Conservation (phyloP, 2,113 vertebrate species). For the Perca schrenkii region DNA sequence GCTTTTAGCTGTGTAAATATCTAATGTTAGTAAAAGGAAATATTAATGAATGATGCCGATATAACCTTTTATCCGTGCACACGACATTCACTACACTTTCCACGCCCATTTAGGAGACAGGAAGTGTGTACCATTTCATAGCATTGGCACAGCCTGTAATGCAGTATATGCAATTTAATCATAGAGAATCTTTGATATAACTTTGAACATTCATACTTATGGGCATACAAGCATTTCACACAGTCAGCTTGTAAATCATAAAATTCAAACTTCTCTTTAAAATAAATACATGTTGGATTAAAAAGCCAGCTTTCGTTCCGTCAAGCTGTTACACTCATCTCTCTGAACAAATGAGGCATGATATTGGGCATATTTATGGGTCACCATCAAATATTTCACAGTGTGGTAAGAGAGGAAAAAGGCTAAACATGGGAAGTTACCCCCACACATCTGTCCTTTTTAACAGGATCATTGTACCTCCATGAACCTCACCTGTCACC, state of each 20-base stretch:
- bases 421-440: slow-evolving; percentile 4
- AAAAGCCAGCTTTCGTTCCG: neutral
- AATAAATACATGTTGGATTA: neutral
- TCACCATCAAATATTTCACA: slow-evolving; percentile 27
- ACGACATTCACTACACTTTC: too few species aligned
- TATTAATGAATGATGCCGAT: too few species aligned
- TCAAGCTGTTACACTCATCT: neutral
- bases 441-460: slow-evolving; percentile 22
- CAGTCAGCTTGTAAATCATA: neutral
- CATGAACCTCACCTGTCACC: slow-evolving; percentile 58
- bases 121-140: too few species aligned
- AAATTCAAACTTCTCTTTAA: neutral
- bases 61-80: too few species aligned
- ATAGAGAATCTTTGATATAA: neutral
- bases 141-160: too few species aligned
- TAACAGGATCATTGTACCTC: slow-evolving; percentile 46
- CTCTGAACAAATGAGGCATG: neutral
- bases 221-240: neutral
- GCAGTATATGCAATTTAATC: too few species aligned
- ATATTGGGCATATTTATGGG: neutral
- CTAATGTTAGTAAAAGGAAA: too few species aligned
- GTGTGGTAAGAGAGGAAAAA: slow-evolving; percentile 3
- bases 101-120: too few species aligned
- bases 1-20: too few species aligned
- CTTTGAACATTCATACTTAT: neutral